Evolutionary conservation across 2,888 invertebrate genomes (phyloP).

Genomic region (Allolobophora icterica): DNA sequence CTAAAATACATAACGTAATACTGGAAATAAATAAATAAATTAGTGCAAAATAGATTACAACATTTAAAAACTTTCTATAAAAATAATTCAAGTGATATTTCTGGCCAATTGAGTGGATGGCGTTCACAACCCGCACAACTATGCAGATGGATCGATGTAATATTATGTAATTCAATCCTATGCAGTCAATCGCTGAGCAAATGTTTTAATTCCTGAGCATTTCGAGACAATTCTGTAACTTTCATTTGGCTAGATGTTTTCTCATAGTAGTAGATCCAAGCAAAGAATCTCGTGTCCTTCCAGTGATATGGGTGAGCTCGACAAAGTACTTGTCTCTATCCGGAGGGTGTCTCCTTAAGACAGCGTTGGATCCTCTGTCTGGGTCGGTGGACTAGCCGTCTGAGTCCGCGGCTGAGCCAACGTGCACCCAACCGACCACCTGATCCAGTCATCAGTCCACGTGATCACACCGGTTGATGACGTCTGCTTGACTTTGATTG

Average conservation of each 20-base stretch:
- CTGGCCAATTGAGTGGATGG: too few species aligned
- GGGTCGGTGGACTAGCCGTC: background rate
- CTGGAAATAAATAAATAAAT: background rate
- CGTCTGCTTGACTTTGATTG: background rate
- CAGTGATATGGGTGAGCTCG: background rate
- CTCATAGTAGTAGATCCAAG: background rate
- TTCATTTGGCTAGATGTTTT: background rate
- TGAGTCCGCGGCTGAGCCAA: background rate
- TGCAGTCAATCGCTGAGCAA: background rate
- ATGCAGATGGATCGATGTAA: background rate
- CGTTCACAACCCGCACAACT: too few species aligned
- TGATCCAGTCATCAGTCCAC: slow-evolving; percentile 3
- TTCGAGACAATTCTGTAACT: background rate
- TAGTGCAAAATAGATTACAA: background rate
- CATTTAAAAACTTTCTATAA: too few species aligned
- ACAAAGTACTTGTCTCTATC: background rate
- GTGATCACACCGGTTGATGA: background rate
- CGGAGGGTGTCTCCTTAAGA: background rate
- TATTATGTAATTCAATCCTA: too few species aligned
- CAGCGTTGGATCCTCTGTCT: background rate
- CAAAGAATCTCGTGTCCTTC: background rate
- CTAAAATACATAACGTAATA: background rate
- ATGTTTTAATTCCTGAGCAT: background rate
- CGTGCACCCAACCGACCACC: slow-evolving; percentile 4
- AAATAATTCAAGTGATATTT: too few species aligned